Base-by-base conservation (phyloP, 2,797 vertebrate genomes). In the Falco concolor region DNA sequence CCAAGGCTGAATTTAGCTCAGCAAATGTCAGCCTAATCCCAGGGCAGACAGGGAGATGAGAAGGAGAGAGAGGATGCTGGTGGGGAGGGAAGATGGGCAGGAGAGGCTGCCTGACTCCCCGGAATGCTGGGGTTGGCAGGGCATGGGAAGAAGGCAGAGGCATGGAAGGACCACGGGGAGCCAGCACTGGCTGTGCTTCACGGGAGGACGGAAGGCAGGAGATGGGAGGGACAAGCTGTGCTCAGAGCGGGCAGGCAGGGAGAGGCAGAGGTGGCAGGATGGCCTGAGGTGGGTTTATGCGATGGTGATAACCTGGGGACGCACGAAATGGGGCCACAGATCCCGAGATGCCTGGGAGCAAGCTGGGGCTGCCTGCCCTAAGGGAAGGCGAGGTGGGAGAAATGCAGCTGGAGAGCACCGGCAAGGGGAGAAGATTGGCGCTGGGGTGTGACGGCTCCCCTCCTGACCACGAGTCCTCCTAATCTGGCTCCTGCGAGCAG, bases 401-500 rank as follows among this genome's bases (percentile, higher is more conserved):
- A 77, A 45, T 4, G 42, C 61, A 90, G 44, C 28, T 79, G 77
- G 57, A 75, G 61, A 72, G 30, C 19, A 24, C 2, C 5, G 1
- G 16, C 0, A 0, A 27, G 32, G 34, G 56, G 53, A 91, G 36
- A 47, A 91, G 68, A 9, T 59, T 53, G 68, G 9, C 63, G 47
- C 28, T 7, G 40, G 72, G 63, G 42, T 21, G 32, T 1, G 12
- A 19, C 28, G 44, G 30, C 60, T 93, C 19, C 57, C 53, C 13
- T 12, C 6, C 6, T 14, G 40, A 20, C 59, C 50, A 1, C 3
- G 47, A 70, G 27, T 20, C 53, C 82, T 54, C 27, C 67, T 16
- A 5, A 10, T 2, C 13, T 0, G 1, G n/a, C n/a, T 16, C 44
- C 14, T 10, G 34, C 1, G 1, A 57, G 52, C 11, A 10, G 79